phyloP scores from a whole-genome alignment of 2,113 vertebrate species.

The Lanius ludovicianus region DNA sequence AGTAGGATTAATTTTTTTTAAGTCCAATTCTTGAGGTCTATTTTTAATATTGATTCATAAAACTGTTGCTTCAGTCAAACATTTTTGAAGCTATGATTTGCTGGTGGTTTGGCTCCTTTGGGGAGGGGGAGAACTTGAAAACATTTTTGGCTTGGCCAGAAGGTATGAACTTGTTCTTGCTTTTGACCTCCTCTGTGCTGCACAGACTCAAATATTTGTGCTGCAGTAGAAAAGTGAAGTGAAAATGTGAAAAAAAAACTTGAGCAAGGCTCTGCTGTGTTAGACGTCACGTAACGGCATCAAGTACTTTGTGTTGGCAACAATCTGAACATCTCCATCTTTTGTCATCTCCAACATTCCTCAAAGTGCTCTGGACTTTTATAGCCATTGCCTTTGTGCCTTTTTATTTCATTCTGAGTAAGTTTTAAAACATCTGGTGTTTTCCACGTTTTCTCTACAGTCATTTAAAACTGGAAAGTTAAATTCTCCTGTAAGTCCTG shows the following conservation, averaged over 20 bases:
- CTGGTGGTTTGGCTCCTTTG: slow-evolving; percentile 10
- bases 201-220: background rate
- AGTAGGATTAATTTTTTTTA: background rate
- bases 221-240: background rate
- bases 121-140: background rate
- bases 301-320: background rate
- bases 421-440: background rate
- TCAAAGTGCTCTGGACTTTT: background rate
- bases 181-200: background rate
- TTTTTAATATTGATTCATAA: slow-evolving; percentile 33
- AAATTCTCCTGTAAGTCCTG: background rate
- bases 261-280: background rate
- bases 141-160: background rate
- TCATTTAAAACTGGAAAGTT: background rate
- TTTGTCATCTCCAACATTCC: background rate
- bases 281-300: rapidly evolving
- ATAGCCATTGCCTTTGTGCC: background rate
- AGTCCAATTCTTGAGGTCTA: background rate
- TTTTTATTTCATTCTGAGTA: background rate
- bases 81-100: slow-evolving; percentile 20
- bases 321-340: background rate
- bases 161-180: background rate
- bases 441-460: background rate
- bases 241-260: background rate
- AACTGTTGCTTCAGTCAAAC: slow-evolving; percentile 13